Percentiles rank a stretch among this genome's conserved stretches.
Evolutionary conservation across 2,888 invertebrate genomes (phyloP).

Genomic region (Punctoribates punctum): DNA sequence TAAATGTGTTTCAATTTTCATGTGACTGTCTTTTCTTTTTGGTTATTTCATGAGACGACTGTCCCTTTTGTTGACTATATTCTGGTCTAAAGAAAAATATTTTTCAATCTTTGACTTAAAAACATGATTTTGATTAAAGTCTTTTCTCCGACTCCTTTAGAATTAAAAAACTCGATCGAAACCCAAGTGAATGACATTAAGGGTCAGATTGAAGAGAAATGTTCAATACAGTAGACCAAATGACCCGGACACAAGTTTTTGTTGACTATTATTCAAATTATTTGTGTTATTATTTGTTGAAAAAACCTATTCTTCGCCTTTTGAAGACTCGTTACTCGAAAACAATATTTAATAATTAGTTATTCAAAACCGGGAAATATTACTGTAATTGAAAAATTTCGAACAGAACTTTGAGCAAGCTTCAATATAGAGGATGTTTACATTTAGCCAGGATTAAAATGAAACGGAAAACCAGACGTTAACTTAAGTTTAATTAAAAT

Average conservation of each 20-base stretch:
- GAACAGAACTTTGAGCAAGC: too few relatives aligned
- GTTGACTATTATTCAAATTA: not conserved
- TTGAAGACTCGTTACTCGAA: too few relatives aligned
- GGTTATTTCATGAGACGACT: not conserved
- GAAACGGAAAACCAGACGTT: too few relatives aligned
- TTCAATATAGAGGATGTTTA: too few relatives aligned
- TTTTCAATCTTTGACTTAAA: not conserved
- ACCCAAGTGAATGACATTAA: slow-evolving; percentile 94
- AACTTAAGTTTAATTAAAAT: too few relatives aligned
- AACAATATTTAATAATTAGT: too few relatives aligned
- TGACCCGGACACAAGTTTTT: not conserved
- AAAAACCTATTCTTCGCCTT: too few relatives aligned
- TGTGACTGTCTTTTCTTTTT: not conserved
- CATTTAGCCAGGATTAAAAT: too few relatives aligned
- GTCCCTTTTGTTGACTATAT: not conserved
- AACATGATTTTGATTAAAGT: not conserved
- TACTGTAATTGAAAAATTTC: too few relatives aligned
- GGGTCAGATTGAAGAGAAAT: slow-evolving; percentile 90
- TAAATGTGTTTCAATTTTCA: not conserved
- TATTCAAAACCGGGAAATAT: too few relatives aligned
- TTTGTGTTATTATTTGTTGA: too few relatives aligned
- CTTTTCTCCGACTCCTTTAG: slow-evolving; percentile 59
- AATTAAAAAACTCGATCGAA: slow-evolving; percentile 94
- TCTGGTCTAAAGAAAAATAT: too few relatives aligned
- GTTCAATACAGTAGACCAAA: slow-evolving; percentile 49